Conservation (phyloP, 2,113 vertebrate species). For the Pimephales promelas region DNA sequence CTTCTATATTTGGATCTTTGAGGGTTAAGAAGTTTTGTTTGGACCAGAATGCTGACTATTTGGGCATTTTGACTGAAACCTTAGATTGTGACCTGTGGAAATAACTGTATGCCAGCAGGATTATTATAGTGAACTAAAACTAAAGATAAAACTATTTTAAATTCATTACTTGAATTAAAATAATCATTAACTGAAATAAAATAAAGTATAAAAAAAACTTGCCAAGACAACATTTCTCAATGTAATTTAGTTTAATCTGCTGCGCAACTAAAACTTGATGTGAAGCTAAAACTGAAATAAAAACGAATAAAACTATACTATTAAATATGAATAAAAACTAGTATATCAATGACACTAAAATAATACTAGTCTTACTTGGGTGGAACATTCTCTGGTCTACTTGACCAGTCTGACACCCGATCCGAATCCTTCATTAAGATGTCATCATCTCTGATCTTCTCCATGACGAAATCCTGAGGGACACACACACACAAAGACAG, state of each 20-base stretch:
- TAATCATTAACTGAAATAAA: too few species aligned
- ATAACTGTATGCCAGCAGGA: neutral
- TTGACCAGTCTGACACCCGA: conserved; percentile 98
- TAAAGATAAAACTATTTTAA: too few species aligned
- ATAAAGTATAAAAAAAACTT: neutral
- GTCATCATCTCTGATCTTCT: conserved; percentile 91
- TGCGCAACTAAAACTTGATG: neutral
- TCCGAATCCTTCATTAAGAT: conserved; percentile 89
- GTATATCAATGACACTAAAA: too few species aligned
- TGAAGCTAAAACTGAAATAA: neutral
- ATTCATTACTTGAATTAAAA: too few species aligned
- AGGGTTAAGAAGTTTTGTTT: neutral
- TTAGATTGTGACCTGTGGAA: neutral
- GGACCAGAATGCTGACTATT: neutral
- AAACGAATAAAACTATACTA: neutral
- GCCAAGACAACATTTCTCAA: neutral
- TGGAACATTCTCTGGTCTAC: conserved; percentile 95
- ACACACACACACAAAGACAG: conserved; percentile 40
- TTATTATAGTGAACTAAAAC: neutral
- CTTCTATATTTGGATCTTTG: too few species aligned
- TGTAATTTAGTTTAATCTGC: neutral
- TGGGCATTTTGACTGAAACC: neutral
- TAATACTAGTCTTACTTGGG: conserved; percentile 86
- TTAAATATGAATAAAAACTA: neutral
- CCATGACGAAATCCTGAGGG: conserved; percentile 83